Conservation (phyloP, 2,888 invertebrate genomes). For the Diarsia brunnea region DNA sequence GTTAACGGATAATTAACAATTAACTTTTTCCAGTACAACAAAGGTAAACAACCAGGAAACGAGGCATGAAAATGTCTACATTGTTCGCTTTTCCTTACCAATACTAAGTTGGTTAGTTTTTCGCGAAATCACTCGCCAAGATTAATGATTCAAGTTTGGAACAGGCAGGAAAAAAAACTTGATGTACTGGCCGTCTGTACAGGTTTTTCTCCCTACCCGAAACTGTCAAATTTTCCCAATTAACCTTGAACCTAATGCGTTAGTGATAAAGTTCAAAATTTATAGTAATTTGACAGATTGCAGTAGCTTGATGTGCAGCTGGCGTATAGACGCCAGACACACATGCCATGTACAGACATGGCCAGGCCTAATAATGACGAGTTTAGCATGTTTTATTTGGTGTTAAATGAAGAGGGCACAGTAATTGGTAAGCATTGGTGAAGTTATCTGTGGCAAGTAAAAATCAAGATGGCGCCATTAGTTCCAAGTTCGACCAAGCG, state of each 20-base stretch:
- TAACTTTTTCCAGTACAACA: slow-evolving; percentile 34
- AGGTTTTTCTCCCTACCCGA: too few relatives aligned
- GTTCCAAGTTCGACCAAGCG: neutral
- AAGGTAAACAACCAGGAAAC: slow-evolving; percentile 41
- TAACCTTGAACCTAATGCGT: too few relatives aligned
- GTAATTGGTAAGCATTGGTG: neutral
- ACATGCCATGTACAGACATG: too few relatives aligned
- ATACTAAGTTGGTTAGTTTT: slow-evolving; percentile 43
- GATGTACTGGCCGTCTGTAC: too few relatives aligned
- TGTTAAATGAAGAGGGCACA: neutral
- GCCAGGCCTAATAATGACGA: slow-evolving; percentile 21
- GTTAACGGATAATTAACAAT: slow-evolving; percentile 37
- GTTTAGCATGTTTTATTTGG: neutral
- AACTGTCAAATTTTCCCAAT: too few relatives aligned
- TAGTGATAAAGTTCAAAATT: too few relatives aligned
- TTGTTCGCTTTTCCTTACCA: slow-evolving; percentile 25
- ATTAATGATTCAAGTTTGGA: slow-evolving; percentile 53
- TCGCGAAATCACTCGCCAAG: slow-evolving; percentile 35
- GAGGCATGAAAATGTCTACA: slow-evolving; percentile 37
- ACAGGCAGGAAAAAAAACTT: slow-evolving; percentile 30
- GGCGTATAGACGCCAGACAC: too few relatives aligned
- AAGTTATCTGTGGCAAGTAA: neutral
- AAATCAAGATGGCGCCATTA: neutral
- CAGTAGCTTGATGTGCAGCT: too few relatives aligned
- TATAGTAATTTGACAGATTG: too few relatives aligned